A percentile compares a stretch with the other conserved stretches of the same genome.
These are phyloP conservation scores for Automeris io DNA, from an alignment of 2,888 invertebrate species.

Conservation along the genomic window DNA sequence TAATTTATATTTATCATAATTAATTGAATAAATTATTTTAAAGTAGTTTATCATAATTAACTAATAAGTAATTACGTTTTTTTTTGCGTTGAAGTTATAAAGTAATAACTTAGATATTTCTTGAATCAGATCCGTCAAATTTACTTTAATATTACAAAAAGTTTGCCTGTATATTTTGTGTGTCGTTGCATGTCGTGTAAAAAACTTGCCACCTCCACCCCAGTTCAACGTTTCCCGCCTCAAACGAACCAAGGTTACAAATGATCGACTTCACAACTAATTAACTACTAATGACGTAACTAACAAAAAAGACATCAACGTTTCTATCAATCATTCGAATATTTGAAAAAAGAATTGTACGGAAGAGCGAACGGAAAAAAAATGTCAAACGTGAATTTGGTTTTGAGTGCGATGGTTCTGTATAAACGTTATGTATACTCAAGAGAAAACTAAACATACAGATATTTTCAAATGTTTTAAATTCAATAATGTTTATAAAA, in stretches of 20 bases:
- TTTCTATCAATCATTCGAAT: conserved; percentile 68
- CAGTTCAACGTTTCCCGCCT: conserved; percentile 6
- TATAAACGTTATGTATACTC: neutral
- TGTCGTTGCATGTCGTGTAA: neutral
- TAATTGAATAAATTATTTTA: no score
- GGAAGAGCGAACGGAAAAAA: conserved; percentile 23
- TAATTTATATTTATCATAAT: no score
- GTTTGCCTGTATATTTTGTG: neutral
- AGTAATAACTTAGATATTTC: no score
- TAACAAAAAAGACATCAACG: conserved; percentile 66
- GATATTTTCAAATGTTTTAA: neutral
- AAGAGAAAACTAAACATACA: no score
- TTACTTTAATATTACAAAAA: no score
- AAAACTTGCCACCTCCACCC: neutral
- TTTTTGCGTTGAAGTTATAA: no score
- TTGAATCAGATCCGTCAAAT: no score
- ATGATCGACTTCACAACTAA: conserved; percentile 68
- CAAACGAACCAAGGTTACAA: conserved; percentile 25
- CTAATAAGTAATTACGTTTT: no score
- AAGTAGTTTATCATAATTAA: no score
- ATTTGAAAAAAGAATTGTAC: conserved; percentile 46
- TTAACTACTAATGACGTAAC: conserved; percentile 67
- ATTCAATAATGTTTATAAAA: neutral
- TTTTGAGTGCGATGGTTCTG: neutral
- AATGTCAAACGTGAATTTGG: conserved; percentile 11